phyloP scores from a whole-genome alignment of 2,113 vertebrate species.

The Petroica traversi region DNA sequence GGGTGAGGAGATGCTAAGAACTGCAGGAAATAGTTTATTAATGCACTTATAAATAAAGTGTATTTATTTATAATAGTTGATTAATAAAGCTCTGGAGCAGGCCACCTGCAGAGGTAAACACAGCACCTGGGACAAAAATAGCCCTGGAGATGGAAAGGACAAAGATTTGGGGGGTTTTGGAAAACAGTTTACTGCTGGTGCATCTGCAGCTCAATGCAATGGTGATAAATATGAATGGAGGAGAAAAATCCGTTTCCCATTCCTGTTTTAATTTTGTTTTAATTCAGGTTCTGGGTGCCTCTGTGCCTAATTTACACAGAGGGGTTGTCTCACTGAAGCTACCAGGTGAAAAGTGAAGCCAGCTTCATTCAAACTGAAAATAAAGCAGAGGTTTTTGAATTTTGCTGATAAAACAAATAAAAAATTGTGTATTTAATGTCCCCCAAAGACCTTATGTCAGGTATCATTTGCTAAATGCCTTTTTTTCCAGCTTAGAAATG shows the following conservation, averaged over 20 bases:
- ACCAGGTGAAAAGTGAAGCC: neutral
- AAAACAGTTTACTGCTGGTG: neutral
- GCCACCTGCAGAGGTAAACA: neutral
- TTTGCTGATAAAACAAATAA: neutral
- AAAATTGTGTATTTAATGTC: neutral
- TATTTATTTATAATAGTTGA: too few relatives aligned
- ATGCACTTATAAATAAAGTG: too few relatives aligned
- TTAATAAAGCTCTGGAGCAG: neutral
- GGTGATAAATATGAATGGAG: neutral
- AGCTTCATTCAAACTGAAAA: neutral
- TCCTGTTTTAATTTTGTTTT: neutral
- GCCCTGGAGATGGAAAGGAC: neutral
- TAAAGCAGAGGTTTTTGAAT: neutral
- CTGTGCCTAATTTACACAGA: neutral
- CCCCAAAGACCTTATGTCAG: neutral
- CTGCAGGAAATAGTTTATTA: neutral
- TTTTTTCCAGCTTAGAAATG: neutral
- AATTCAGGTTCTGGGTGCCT: neutral
- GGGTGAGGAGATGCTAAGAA: neutral
- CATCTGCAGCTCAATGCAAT: neutral
- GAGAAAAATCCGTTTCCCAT: neutral
- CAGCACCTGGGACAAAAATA: neutral
- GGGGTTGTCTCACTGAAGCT: neutral
- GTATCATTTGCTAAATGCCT: neutral
- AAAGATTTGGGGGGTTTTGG: too few relatives aligned